These are phyloP conservation scores for Passer domesticus DNA, from an alignment of 2,113 vertebrate species.

Conservation along the genomic window DNA sequence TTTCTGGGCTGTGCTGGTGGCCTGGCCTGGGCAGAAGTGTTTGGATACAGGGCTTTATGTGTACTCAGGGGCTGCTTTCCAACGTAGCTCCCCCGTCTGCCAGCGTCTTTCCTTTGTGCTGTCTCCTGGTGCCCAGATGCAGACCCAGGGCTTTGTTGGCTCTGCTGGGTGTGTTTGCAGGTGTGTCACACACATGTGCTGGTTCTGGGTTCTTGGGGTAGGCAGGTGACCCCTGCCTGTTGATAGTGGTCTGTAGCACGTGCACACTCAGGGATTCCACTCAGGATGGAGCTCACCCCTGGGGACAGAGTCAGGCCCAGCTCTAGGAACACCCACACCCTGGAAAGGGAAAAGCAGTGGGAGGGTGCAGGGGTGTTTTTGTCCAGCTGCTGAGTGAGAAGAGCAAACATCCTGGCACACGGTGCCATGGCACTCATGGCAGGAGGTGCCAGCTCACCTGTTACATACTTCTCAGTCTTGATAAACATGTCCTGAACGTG, in stretches of 20 bases:
- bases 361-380: background rate
- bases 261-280: accelerated
- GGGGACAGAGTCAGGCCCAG: background rate
- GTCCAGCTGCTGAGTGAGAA: background rate
- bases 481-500: background rate
- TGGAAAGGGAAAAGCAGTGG: background rate
- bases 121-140: background rate
- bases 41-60: background rate
- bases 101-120: background rate
- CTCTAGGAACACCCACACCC: background rate
- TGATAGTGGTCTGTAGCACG: background rate
- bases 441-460: background rate
- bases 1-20: background rate
- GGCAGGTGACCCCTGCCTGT: background rate
- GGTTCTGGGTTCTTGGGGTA: background rate
- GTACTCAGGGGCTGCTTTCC: background rate
- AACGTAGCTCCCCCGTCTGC: background rate
- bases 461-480: background rate
- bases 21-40: accelerated
- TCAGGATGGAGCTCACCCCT: accelerated
- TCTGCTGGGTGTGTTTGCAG: background rate
- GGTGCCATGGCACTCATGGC: accelerated
- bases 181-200: accelerated
- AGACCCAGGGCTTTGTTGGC: accelerated
- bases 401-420: background rate